phyloP scores from a whole-genome alignment of 2,797 vertebrate genomes.

The Microhierax caerulescens region DNA sequence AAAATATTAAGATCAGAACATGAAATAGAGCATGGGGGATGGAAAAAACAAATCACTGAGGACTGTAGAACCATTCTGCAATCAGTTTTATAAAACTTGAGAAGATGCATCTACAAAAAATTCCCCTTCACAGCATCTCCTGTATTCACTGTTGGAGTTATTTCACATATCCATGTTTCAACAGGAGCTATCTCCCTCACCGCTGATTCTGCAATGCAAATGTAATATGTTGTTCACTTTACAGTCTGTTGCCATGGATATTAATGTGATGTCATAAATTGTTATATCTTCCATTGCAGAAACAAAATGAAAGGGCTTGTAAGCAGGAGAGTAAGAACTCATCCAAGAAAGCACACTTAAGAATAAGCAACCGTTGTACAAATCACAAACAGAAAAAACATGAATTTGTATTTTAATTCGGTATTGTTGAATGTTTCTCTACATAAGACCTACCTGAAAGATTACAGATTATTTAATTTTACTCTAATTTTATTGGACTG shows the following conservation, averaged over 20 bases:
- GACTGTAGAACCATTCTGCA: background rate
- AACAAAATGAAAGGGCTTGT: constrained; percentile 32
- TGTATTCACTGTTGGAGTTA: background rate
- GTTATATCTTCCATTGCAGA: constrained; percentile 52
- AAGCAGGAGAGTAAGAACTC: background rate
- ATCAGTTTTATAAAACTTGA: background rate
- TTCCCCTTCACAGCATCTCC: background rate
- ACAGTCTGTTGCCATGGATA: constrained; percentile 61
- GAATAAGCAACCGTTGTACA: background rate
- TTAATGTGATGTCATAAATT: constrained; percentile 64
- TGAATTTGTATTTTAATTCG: background rate
- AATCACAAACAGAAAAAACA: background rate
- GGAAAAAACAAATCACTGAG: background rate
- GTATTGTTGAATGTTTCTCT: background rate
- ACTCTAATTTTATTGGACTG: background rate
- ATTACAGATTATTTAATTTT: background rate
- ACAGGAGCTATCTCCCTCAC: constrained; percentile 14
- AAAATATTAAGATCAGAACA: background rate
- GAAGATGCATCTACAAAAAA: background rate
- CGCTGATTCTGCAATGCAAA: constrained; percentile 48
- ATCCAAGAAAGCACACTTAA: background rate
- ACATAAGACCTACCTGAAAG: background rate
- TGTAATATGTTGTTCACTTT: constrained; percentile 49
- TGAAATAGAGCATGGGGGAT: accelerated
- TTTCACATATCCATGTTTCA: background rate